Conservation (phyloP, 1,140 invertebrate species). For the Sycophila sp. region DNA sequence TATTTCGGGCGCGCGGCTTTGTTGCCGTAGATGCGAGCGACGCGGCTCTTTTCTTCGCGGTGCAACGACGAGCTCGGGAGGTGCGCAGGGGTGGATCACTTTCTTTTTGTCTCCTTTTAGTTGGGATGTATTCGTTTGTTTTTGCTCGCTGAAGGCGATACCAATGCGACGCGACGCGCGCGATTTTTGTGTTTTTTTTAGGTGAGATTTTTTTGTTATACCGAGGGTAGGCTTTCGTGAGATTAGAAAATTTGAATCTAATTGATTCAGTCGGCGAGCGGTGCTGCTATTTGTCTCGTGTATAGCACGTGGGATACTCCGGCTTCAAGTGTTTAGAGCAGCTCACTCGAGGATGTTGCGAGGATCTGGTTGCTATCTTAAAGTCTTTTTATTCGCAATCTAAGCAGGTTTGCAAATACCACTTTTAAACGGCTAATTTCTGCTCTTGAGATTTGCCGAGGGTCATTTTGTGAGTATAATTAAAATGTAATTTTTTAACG, state of each 20-base stretch:
- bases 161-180: too few species aligned
- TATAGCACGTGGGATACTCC: neutral
- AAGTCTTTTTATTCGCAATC: conserved; percentile 20
- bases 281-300: neutral
- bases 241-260: conserved; percentile 10
- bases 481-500: neutral
- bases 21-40: too few species aligned
- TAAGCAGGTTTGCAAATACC: conserved; percentile 30
- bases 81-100: too few species aligned
- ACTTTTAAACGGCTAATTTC: conserved; percentile 11
- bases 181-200: too few species aligned
- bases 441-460: neutral
- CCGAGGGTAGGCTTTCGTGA: too few species aligned
- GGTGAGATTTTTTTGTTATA: too few species aligned
- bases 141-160: too few species aligned
- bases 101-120: too few species aligned
- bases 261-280: neutral
- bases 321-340: neutral
- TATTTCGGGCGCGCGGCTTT: too few species aligned
- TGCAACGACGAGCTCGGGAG: too few species aligned
- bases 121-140: too few species aligned
- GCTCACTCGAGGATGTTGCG: conserved; percentile 9
- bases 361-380: conserved; percentile 1
- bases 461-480: neutral
- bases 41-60: too few species aligned